Evolutionary conservation across 2,113 vertebrate species (phyloP).

Genomic region (Suricata suricatta): DNA sequence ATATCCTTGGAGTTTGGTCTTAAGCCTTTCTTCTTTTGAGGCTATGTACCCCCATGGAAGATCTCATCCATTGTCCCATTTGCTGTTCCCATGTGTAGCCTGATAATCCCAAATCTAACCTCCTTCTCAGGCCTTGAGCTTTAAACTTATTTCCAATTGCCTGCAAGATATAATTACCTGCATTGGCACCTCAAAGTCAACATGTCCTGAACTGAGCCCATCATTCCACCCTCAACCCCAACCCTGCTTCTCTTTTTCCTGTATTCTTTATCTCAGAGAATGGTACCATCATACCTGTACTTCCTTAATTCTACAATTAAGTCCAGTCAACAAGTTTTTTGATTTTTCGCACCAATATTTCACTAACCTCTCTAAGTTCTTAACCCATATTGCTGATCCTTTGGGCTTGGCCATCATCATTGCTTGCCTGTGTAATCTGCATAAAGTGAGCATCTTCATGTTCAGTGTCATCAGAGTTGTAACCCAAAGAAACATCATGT

Average conservation of each 20-base stretch:
- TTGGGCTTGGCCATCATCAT: neutral
- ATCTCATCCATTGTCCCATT: neutral
- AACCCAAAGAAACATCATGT: neutral
- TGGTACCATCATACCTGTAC: neutral
- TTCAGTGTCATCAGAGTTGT: neutral
- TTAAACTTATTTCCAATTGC: neutral
- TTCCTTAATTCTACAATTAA: neutral
- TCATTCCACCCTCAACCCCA: neutral
- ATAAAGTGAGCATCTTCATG: neutral
- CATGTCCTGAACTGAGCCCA: neutral
- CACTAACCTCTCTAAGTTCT: neutral
- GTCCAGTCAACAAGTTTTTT: neutral
- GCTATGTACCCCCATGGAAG: neutral
- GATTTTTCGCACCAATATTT: constrained; percentile 4
- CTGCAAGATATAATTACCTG: neutral
- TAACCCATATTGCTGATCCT: neutral
- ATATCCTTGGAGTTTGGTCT: neutral
- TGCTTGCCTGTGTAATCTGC: neutral
- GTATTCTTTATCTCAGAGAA: neutral
- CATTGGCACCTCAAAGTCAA: neutral
- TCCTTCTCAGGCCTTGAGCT: neutral
- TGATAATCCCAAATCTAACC: neutral
- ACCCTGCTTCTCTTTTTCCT: neutral
- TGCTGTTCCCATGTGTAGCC: neutral
- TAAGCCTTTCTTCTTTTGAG: neutral